Evolutionary conservation across 2,797 vertebrate genomes (phyloP), one percentile per base, ranked within the genome.

Genomic region (Microchirus variegatus): DNA sequence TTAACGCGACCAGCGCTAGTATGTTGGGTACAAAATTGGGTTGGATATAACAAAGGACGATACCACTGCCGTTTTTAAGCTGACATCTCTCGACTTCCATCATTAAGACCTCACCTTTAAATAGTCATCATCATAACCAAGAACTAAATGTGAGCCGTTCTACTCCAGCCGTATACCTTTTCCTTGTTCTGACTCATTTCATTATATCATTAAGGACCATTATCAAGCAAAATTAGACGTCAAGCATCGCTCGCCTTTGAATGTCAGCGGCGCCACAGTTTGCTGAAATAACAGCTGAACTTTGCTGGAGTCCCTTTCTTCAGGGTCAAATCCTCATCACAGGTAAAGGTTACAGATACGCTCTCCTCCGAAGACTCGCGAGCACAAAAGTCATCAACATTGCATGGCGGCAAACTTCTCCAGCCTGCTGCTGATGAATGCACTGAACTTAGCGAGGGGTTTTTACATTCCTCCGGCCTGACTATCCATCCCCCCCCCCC

Each of bases 401-500:
- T 75, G 71, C 73, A 87, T 69, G 69, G 65, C 77, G 68, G 77
- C 57, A 86, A 85, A 87, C 80, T 85, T 87, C 56, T 73, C 49
- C 70, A 72, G 75, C 73, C 65, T 72, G 69, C 65, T 72, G 69
- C 84, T 85, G 87, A 90, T 88, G 81, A 91, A 88, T 84, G 71
- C 63, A 26, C 67, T 78, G 69, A 87, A 88, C 86, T 86, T 81
- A 72, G 73, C 81, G 70, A 83, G 75, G 74, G 76, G 52, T 78
- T 84, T 84, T 82, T 66, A 81, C 80, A 85, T 91, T 90, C 84
- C 83, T 82, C 70, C 59, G 76, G 85, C 77, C 82, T 81, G 78
- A 84, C 76, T 82, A 77, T 87, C 73, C 80, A 85, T 84, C 83
- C 88, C 89, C 90, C 78, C 83, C 88, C 89, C 90, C 78, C 67